phyloP scores from a whole-genome alignment of 2,113 vertebrate genomes.

The Muscicapa adusta region DNA sequence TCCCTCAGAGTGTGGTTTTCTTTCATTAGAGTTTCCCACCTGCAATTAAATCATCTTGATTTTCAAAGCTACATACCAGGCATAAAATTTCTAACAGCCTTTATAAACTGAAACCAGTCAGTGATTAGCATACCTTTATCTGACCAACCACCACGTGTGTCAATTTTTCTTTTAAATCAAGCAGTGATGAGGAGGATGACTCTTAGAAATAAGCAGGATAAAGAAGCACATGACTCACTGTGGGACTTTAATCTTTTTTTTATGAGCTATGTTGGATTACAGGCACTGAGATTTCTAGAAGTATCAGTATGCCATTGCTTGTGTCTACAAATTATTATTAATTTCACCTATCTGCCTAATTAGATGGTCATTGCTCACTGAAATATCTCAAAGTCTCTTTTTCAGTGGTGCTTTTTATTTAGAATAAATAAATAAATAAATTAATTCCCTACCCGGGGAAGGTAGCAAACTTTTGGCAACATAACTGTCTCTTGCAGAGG shows the following conservation, averaged over 20 bases:
- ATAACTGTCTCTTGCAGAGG: background rate
- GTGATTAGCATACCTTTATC: background rate
- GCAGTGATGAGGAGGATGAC: background rate
- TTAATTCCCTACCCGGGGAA: background rate
- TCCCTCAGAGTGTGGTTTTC: background rate
- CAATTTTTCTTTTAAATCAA: background rate
- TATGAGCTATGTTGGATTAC: background rate
- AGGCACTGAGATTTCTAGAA: background rate
- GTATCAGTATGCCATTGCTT: background rate
- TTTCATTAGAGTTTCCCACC: background rate
- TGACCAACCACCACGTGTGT: background rate
- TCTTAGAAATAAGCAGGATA: background rate
- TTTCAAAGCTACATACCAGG: background rate
- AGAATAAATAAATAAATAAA: too few relatives aligned
- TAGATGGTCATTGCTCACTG: background rate
- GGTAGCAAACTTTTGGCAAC: background rate
- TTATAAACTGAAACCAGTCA: background rate
- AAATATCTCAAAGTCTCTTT: background rate
- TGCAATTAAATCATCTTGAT: background rate
- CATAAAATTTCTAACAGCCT: background rate
- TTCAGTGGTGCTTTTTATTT: background rate
- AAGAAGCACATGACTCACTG: background rate
- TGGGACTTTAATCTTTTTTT: background rate
- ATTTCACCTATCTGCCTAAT: background rate
- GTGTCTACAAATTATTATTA: background rate